Evolutionary conservation across 2,797 vertebrate species (phyloP), one percentile per base, ranked within the genome.

Genomic region (Melopsittacus undulatus): DNA sequence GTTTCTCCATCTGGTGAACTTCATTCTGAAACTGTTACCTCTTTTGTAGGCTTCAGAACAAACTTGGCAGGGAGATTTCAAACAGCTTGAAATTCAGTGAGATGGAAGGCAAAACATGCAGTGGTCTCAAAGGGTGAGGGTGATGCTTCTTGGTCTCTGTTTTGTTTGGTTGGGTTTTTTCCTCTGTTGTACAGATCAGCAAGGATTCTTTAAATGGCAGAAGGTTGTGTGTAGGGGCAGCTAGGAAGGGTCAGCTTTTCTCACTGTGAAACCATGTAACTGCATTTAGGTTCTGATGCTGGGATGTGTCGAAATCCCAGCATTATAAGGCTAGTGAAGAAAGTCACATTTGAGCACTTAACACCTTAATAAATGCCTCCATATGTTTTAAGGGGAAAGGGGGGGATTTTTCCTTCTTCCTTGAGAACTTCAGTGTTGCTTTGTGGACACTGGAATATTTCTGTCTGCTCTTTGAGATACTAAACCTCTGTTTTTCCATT

Each of bases 401-500:
- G 1, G 3, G 13, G 49, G n/a, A 9, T 46, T 42, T 54, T 70
- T 32, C 76, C 68, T 93, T 42, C 23, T 95, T 91, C 34, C 10
- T 69, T 64, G 30, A 54, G 56, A 79, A 68, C 40, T 57, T 79
- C 36, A 56, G 7, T 76, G 19, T 89, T 70, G 40, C 29, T 91
- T 83, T 96, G 13, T 77, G 82, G 67, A 34, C 40, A 16, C 14
- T 61, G 67, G 29, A 87, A 45, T 67, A 49, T 45, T 91, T 93
- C 67, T 87, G 13, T 84, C 72, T 74, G 45, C 32, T 83, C 24
- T 89, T 72, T 57, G 77, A 57, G 48, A 83, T 76, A 49, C 51
- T 83, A 89, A 93, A 75, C 36, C 11, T 90, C 56, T 84, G 22
- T 16, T 93, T 92, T 81, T 90, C n/a, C 64, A 70, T 84, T 95